Evolutionary conservation across 2,797 vertebrate species (phyloP), one percentile per base, ranked within the genome.

Genomic region (Gadopsis bispinosus): DNA sequence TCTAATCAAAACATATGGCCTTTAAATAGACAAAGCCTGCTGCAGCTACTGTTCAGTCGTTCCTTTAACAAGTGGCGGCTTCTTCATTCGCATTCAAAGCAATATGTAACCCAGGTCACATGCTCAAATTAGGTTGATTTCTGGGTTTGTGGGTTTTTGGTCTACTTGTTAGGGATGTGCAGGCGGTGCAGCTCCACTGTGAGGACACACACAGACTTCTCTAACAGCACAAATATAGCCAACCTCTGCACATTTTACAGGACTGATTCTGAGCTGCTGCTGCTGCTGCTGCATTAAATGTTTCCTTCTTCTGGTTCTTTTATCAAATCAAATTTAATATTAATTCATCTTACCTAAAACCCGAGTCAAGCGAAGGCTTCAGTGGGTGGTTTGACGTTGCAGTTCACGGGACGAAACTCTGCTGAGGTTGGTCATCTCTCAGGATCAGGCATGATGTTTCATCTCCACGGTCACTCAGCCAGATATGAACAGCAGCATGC

Each of bases 351-450:
- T 87, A 93, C 91, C 92, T 87, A 51, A 19, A 60, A 67, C 66
- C 39, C 3, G 73, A 71, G 77, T 45, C 66, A 7, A 60, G 54
- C 60, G 20, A 5, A 74, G n/a, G 69, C 66, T 78, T 19, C 70
- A 51, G 76, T 66, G 67, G 80, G 79, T 22, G 81, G 56, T 75
- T 53, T 72, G 73, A 45, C 79, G 86, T 63, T 74, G 80, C 75
- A 66, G 84, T 80, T 84, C 70, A 41, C 81, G 72, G 78, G 86
- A 87, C 61, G 53, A 53, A 87, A 87, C 84, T 89, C 81, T 55
- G 81, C 77, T 5, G 80, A 68, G 33, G 84, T 81, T 73, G 80
- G 54, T 79, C 79, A 75, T 74, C 73, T 79, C 58, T 77, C 31
- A 12, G 33, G 55, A 73, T 74, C 72, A 45, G 62, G 29, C 80